phyloP scores from a whole-genome alignment of 2,888 invertebrate genomes.

The Coelopa pilipes region DNA sequence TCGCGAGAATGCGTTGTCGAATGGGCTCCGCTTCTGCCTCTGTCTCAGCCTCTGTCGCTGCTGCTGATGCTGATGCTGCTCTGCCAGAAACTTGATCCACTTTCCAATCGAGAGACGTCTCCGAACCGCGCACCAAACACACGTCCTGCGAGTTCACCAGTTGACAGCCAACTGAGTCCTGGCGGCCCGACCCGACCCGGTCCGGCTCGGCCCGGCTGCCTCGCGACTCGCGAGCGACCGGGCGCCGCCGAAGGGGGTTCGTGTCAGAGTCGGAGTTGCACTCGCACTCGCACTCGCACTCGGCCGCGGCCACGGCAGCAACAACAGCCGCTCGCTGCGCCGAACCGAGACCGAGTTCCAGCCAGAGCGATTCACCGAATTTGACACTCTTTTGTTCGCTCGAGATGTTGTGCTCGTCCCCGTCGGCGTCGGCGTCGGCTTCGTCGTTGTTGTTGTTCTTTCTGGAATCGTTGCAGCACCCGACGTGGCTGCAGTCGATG shows the following conservation, averaged over 20 bases:
- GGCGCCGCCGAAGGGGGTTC: conserved; percentile 7
- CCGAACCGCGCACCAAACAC: neutral
- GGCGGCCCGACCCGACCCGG: neutral
- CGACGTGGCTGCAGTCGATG: neutral
- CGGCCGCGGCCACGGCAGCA: neutral
- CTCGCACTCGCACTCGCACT: neutral
- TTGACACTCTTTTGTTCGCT: conserved; percentile 28
- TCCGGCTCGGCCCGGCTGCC: neutral
- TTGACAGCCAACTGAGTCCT: conserved; percentile 31
- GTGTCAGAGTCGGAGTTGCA: conserved; percentile 19
- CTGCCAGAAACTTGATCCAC: conserved; percentile 19
- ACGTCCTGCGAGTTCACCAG: conserved; percentile 29
- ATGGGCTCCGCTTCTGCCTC: too few species aligned
- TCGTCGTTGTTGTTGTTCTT: conserved; percentile 14
- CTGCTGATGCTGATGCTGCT: neutral
- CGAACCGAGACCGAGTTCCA: neutral
- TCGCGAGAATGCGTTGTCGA: neutral
- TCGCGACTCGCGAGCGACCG: neutral
- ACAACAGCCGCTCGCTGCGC: conserved; percentile 1
- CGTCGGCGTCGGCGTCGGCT: conserved; percentile 4
- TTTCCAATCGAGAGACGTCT: conserved; percentile 1
- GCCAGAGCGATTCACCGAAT: conserved; percentile 6
- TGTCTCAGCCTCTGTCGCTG: neutral
- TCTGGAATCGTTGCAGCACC: neutral
- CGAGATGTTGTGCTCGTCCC: neutral